Conservation (phyloP, 2,797 vertebrate genomes). For the Alouatta caraya region DNA sequence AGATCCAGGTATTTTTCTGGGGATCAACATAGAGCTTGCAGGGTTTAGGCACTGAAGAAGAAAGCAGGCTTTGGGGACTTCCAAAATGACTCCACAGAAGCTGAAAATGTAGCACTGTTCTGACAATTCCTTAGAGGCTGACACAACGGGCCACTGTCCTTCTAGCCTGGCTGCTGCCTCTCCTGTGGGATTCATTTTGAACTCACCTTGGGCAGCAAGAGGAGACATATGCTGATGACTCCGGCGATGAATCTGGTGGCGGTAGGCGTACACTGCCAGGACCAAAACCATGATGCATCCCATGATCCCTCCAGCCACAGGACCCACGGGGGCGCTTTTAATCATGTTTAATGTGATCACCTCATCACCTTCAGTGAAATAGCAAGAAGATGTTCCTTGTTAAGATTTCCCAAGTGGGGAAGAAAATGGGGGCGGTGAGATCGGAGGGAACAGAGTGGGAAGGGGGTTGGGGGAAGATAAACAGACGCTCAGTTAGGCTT, state of each 20-base stretch:
- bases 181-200: not conserved
- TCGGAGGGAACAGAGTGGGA: fast-evolving
- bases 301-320: conserved; percentile 98
- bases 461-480: not conserved
- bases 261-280: conserved; percentile 96
- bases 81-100: not conserved
- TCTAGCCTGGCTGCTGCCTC: not conserved
- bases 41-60: not conserved
- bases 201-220: conserved; percentile 95
- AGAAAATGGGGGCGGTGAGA: not conserved
- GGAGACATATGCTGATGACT: conserved; percentile 99
- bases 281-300: conserved; percentile 99
- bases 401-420: not conserved
- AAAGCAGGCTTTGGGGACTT: not conserved
- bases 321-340: conserved; percentile 97
- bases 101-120: fast-evolving
- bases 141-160: not conserved
- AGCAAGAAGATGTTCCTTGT: not conserved
- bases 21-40: not conserved
- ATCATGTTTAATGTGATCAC: conserved; percentile 97
- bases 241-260: conserved; percentile 97
- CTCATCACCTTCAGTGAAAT: conserved; percentile 90
- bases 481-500: not conserved
- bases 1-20: not conserved
- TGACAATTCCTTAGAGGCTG: not conserved